Evolutionary conservation across 2,113 vertebrate genomes (phyloP), one percentile per base, ranked within the genome.

Genomic region (Diphyllodes magnificus): DNA sequence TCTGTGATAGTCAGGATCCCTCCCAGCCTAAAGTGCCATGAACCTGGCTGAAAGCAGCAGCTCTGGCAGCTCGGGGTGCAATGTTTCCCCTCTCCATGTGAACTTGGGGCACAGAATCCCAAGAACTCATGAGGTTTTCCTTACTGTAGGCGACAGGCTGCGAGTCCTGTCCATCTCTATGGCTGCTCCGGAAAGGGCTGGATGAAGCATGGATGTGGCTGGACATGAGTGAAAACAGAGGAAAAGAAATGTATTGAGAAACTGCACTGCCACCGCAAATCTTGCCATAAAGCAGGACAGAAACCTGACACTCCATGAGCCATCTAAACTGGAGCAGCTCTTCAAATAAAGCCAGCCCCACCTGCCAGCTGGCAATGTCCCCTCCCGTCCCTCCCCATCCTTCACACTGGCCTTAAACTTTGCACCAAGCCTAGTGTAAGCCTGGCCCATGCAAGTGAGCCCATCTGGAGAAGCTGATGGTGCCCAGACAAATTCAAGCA

Each of bases 391-490:
- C 25, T 44, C 64, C 40, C 25, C 2, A 2, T 25, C 25, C 56
- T 63, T 72, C 61, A 37, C 31, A 27, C 15, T 39, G 49, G 16
- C 63, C 14, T 72, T 71, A 65, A 77, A 28, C 28, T 50, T 57
- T 30, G 39, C 51, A 57, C 8, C 28, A 30, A 69, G 77, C n/a
- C 64, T 7, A 11, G 7, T 2, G 18, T 14, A 35, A 49, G 79
- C 69, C 69, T 54, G 31, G n/a, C 37, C 51, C 39, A 23, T 0
- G 2, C n/a, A 60, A 10, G 27, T 1, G 31, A 65, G 42, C 2
- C 1, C 1, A 0, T 30, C 44, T 39, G 37, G 35, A 45, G 57
- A n/a, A 60, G 76, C 18, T 17, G 25, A 14, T 0, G 4, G 31
- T 50, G 39, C 56, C 45, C 44, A 47, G 11, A 21, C 8, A 56